Base-by-base conservation (phyloP, 2,797 vertebrate species). In the Sebastes melanostomus region DNA sequence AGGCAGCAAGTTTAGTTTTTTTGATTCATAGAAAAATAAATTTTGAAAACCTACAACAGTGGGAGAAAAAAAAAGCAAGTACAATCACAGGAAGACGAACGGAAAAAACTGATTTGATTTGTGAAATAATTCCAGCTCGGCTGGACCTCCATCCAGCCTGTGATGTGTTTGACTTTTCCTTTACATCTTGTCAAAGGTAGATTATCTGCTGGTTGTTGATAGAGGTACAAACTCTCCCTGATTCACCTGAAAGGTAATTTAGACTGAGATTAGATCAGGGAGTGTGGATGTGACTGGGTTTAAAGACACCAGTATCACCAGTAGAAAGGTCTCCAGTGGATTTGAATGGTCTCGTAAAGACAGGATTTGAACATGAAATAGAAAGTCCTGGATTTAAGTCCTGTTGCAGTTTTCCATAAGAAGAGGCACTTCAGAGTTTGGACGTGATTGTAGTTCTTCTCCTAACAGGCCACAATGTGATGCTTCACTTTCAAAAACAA, bases 381-480 rank as follows among this genome's bases (percentile, higher is more conserved):
- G 67, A 72, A 52, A 58, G 68, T 30, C 25, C 30, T 56, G 75
- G 54, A n/a, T 77, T 66, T 18, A 9, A 5, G 55, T 70, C 73
- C 34, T 55, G 50, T 7, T 72, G 46, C 36, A 29, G 36, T 65
- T 80, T 58, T 65, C 56, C 13, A 2, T 8, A 27, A 72, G 29
- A 67, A 77, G 85, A 95, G 93, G 93, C 92, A 94, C 91, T 94
- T 93, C 52, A 63, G 66, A 32, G 66, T 76, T 56, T 50, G 72
- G 30, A 77, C 25, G 18, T 77, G 88, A 90, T 82, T 89, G 81
- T 13, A 24, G 38, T 9, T n/a, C 12, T 74, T 82, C 36, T 56
- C 25, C 50, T 25, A 65, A 74, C 54, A 87, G 72, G 79, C 73
- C 50, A 75, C 78, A 11, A 13, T 6, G 42, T 62, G 58, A 77